Evolutionary conservation across 2,888 invertebrate species (phyloP), one percentile per base, ranked within the genome.

Genomic region (Pollenia amentaria): DNA sequence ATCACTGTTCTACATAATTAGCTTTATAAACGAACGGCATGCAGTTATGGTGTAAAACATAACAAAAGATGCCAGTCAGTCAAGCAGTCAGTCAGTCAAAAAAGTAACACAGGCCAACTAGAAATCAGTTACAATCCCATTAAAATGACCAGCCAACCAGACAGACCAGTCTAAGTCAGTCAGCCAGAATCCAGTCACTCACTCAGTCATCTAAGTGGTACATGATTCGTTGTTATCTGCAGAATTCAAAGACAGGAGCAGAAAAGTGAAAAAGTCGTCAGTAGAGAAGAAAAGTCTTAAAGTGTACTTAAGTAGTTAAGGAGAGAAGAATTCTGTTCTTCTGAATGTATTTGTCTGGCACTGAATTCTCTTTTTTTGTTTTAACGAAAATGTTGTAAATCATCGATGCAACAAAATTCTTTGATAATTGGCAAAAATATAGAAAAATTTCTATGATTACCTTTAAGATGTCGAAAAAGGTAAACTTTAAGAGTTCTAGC

Each of bases 1-100:
- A 84, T 87, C 87, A 88, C 88, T 89, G 89, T 89, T 88, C 89
- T 88, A 88, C 88, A 88, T 89, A 89, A 88, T 89, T 89, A 89
- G 87, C 84, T 75, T 72, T 87, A 84, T 81, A 87, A 87, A 87
- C 84, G 87, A 87, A 87, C 87, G 87, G 87, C 84, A 87, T 84
- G 87, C 87, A 84, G 87, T 84, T 87, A 87, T 87, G 87, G 87
- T 87, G 87, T 87, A 87, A 87, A 87, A 87, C 87, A 87, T 69
- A 80, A 84, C 84, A 87, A 87, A 87, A 82, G 89, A 84, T 88
- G 86, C 79, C 82, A 73, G 67, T 80, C 85, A 84, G 87, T 53
- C 77, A 75, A 72, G 16, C 81, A 72, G 70, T 72, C 81, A 72
- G 70, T 72, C 69, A 85, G 76, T 77, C 46, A 76, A 57, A 72